phyloP scores from a whole-genome alignment of 2,888 invertebrate species.

The Ellobium chinense region DNA sequence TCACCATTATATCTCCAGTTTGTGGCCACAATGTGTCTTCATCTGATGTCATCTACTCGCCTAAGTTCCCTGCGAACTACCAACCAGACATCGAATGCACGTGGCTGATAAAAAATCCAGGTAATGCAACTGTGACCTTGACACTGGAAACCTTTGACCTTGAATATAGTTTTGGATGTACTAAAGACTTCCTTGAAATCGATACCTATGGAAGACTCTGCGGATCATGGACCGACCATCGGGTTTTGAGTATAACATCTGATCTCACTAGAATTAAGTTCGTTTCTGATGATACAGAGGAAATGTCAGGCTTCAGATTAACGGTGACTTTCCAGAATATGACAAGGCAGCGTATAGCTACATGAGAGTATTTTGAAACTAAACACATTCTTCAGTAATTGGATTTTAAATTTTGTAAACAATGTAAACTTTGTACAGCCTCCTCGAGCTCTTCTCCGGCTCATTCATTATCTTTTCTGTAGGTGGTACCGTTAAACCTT shows the following conservation, averaged over 20 bases:
- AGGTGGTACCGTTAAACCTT: too few relatives aligned
- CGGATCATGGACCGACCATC: neutral
- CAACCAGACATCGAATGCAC: neutral
- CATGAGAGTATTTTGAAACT: too few relatives aligned
- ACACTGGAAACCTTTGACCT: neutral
- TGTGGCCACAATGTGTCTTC: neutral
- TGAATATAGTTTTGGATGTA: neutral
- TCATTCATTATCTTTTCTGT: too few relatives aligned
- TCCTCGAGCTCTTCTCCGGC: too few relatives aligned
- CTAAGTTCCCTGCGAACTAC: neutral
- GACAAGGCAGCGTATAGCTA: too few relatives aligned
- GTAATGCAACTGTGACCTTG: neutral
- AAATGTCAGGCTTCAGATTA: neutral
- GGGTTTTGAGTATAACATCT: neutral
- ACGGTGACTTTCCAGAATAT: neutral
- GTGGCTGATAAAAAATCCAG: neutral
- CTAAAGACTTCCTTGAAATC: neutral
- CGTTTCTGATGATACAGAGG: neutral
- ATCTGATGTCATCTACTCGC: neutral
- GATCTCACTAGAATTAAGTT: neutral
- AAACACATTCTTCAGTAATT: too few relatives aligned
- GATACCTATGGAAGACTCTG: neutral
- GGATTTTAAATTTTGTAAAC: too few relatives aligned
- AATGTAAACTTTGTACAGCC: too few relatives aligned
- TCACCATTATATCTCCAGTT: too few relatives aligned